Percentiles rank a stretch among this genome's conserved stretches.
These are phyloP conservation scores for Amyelois transitella DNA, from an alignment of 1,140 invertebrate genomes.

Conservation along the genomic window DNA sequence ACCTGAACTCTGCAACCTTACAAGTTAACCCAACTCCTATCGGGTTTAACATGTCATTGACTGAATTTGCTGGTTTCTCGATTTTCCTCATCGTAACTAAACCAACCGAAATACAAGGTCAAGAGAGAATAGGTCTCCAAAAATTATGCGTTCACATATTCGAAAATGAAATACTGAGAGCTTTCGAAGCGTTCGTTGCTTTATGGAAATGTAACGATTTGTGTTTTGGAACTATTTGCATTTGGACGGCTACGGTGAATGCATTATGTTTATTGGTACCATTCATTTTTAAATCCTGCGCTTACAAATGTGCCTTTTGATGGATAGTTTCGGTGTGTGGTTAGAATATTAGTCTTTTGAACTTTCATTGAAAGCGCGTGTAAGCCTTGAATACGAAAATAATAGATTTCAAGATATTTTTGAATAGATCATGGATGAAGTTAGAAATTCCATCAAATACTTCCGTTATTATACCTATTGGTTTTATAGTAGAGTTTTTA, in stretches of 20 bases:
- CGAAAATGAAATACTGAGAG: slow-evolving; percentile 40
- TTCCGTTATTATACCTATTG: too few species aligned
- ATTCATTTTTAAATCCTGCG: background rate
- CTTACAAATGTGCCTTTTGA: background rate
- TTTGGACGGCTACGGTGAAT: slow-evolving; percentile 9
- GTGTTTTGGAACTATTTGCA: slow-evolving; percentile 39
- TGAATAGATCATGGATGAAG: too few species aligned
- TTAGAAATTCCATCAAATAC: too few species aligned
- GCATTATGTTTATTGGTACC: background rate
- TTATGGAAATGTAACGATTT: slow-evolving; percentile 46
- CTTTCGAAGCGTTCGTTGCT: slow-evolving; percentile 25
- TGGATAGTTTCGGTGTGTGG: background rate
- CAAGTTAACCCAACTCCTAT: too few species aligned
- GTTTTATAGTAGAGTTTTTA: too few species aligned
- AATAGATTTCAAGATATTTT: too few species aligned
- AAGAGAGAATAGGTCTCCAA: slow-evolving; percentile 6
- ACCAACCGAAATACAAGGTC: background rate
- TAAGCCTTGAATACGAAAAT: too few species aligned
- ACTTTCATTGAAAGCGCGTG: background rate
- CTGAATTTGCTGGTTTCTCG: too few species aligned
- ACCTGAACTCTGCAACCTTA: too few species aligned
- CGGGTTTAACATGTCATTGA: too few species aligned
- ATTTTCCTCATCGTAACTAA: too few species aligned
- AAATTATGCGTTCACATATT: slow-evolving; percentile 52
- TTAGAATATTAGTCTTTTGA: background rate